Percentiles rank a stretch among this genome's conserved stretches.
Evolutionary conservation across 2,888 invertebrate species (phyloP).

Genomic region (Eupithecia dodoneata): DNA sequence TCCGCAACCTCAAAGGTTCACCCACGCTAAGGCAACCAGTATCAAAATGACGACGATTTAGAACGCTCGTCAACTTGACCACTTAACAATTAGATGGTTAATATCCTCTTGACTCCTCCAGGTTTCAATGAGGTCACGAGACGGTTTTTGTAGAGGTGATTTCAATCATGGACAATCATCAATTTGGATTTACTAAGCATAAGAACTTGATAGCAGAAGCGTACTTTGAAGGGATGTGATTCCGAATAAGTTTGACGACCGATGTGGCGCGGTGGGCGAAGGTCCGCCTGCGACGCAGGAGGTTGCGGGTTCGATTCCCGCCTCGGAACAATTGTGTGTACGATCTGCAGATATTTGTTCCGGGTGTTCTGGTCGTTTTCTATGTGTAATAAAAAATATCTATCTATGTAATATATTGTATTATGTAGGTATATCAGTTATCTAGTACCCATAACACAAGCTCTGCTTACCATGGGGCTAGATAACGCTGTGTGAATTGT

Average conservation of each 20-base stretch:
- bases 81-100: neutral
- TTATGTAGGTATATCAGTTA: too few relatives aligned
- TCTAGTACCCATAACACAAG: too few relatives aligned
- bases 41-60: neutral
- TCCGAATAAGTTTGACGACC: neutral
- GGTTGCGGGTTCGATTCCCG: too few relatives aligned
- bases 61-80: neutral
- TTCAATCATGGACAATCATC: neutral
- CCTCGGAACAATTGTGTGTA: too few relatives aligned
- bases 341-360: too few relatives aligned
- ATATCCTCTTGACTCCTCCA: neutral
- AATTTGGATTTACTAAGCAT: neutral
- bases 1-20: neutral
- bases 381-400: too few relatives aligned
- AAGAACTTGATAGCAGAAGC: neutral
- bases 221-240: neutral
- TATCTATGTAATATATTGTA: too few relatives aligned
- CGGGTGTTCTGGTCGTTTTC: too few relatives aligned
- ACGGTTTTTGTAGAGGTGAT: neutral
- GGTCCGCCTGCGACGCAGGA: too few relatives aligned
- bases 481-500: too few relatives aligned
- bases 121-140: neutral
- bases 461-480: too few relatives aligned
- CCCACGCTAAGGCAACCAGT: neutral
- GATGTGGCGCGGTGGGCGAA: too few relatives aligned